Percentiles rank a stretch among this genome's conserved stretches.
These are phyloP conservation scores for Bombus superbus DNA, from an alignment of 1,140 invertebrate genomes.

Conservation along the genomic window DNA sequence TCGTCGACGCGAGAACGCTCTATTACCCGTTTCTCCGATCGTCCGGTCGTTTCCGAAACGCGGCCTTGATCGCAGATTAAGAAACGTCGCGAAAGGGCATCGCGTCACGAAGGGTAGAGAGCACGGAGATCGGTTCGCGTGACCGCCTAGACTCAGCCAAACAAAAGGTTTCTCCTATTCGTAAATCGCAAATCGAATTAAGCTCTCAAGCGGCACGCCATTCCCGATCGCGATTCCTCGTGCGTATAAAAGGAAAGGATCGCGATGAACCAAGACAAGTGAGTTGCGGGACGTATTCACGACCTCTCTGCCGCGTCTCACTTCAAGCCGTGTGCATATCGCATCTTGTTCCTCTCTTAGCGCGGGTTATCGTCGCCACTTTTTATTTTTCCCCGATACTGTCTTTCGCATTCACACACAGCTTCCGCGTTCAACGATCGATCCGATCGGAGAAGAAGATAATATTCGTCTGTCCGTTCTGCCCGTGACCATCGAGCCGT, in stretches of 20 bases:
- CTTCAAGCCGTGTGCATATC: slow-evolving; percentile 71
- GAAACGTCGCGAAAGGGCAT: slow-evolving; percentile 29
- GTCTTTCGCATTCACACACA: background rate
- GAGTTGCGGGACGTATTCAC: slow-evolving; percentile 78
- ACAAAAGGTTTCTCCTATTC: slow-evolving; percentile 80
- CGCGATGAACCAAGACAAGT: slow-evolving; percentile 72
- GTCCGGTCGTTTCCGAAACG: background rate
- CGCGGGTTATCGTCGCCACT: background rate
- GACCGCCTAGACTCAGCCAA: slow-evolving; percentile 75
- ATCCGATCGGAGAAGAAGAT: background rate
- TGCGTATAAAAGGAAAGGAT: slow-evolving; percentile 78
- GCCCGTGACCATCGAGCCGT: background rate
- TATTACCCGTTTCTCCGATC: background rate
- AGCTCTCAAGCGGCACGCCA: slow-evolving; percentile 80
- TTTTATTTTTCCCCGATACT: slow-evolving; percentile 1
- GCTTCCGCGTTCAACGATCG: background rate
- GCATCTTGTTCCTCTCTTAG: background rate
- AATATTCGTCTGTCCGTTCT: background rate
- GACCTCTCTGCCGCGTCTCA: slow-evolving; percentile 78
- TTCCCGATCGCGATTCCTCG: slow-evolving; percentile 72
- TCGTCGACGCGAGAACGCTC: too few species aligned
- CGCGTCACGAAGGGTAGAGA: slow-evolving; percentile 8
- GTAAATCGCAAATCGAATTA: slow-evolving; percentile 80
- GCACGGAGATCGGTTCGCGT: slow-evolving; percentile 70
- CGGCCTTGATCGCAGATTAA: slow-evolving; percentile 37